Evolutionary conservation across 2,797 vertebrate genomes (phyloP).

Genomic region (Knipowitschia caucasica): DNA sequence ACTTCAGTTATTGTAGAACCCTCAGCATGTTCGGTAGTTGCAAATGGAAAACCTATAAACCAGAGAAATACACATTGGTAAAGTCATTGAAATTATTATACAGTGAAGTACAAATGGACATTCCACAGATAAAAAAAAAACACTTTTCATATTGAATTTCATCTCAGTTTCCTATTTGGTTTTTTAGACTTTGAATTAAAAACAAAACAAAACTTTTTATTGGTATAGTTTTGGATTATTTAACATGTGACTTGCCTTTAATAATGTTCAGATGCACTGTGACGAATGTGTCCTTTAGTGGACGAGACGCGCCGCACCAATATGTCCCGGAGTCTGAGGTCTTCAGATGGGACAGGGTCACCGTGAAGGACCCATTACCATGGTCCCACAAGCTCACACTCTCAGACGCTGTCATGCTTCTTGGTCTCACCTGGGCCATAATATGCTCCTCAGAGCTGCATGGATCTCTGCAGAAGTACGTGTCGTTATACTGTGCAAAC

Average conservation of each 20-base stretch:
- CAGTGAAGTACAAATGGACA: no score
- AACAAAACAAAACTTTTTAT: no score
- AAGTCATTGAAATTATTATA: neutral
- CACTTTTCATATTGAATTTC: no score
- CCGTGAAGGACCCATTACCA: conserved; percentile 25
- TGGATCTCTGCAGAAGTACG: conserved; percentile 55
- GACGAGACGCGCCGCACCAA: conserved; percentile 36
- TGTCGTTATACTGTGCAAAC: neutral
- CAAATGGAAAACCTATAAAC: neutral
- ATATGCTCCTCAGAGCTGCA: conserved; percentile 9
- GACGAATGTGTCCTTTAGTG: conserved; percentile 35
- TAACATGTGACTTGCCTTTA: conserved; percentile 25
- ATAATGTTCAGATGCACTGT: conserved; percentile 32
- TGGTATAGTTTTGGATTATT: neutral
- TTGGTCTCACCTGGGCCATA: conserved; percentile 25
- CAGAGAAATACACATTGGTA: neutral
- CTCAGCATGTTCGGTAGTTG: conserved; percentile 1
- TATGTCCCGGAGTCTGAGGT: conserved; percentile 37
- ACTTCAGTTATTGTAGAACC: conserved; percentile 10
- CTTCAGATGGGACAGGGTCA: conserved; percentile 47
- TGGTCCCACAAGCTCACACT: conserved; percentile 39
- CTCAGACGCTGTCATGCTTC: neutral
- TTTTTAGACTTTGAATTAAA: no score
- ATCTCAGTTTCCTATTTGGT: no score
- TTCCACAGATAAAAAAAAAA: no score